A percentile compares a stretch with the other conserved stretches of the same genome.
These are phyloP conservation scores for Pollimyrus isidori DNA, from an alignment of 2,113 vertebrate genomes.

Conservation along the genomic window DNA sequence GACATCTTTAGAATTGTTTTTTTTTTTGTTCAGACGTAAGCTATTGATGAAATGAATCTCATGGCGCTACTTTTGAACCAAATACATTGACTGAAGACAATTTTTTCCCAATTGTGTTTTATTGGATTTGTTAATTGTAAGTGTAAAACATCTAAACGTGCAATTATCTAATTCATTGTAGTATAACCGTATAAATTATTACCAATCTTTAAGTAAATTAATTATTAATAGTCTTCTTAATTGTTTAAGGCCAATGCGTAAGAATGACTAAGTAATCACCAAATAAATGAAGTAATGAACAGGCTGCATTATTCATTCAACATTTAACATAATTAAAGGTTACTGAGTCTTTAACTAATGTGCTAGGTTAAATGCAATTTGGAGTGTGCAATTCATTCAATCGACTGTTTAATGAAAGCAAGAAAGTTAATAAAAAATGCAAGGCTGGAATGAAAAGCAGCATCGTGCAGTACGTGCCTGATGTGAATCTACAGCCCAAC, in stretches of 20 bases:
- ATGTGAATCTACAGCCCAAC: not conserved
- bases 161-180: not conserved
- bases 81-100: not conserved
- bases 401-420: not conserved
- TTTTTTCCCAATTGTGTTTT: not conserved
- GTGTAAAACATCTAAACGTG: not conserved
- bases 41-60: not conserved
- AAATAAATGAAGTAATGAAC: not conserved
- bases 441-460: not conserved
- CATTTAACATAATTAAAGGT: not conserved
- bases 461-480: not conserved
- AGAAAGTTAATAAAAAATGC: not conserved
- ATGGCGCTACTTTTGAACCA: not conserved
- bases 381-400: not conserved
- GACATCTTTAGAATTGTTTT: not conserved
- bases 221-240: not conserved
- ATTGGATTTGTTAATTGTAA: not conserved
- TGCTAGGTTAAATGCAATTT: not conserved
- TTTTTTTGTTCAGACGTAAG: not conserved
- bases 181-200: not conserved
- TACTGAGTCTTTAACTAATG: not conserved
- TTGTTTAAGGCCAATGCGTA: not conserved
- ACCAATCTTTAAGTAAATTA: not conserved
- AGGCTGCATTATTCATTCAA: slow-evolving; percentile 4
- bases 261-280: slow-evolving; percentile 1